Evolutionary conservation across 2,888 invertebrate species (phyloP), one percentile per base, ranked within the genome.

Genomic region (Drosophila prolongata): DNA sequence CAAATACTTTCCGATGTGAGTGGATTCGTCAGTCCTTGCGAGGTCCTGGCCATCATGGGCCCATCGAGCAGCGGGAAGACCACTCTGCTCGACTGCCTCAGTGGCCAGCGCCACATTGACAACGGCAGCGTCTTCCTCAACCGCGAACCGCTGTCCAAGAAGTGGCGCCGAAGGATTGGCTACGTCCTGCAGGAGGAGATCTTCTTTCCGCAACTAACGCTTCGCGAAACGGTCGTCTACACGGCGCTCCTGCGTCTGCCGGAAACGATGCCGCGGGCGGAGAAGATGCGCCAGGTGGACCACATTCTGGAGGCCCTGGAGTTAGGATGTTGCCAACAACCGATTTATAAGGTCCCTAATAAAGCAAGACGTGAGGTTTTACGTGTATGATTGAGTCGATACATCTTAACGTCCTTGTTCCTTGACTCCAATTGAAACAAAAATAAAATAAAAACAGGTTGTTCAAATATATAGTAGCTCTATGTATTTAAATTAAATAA

Each of bases 121-220:
- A 93, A 94, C 58, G 96, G 96, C 59, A 93, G 93, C 76, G 94
- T 96, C 79, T 93, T 94, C 79, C 91, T 95, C 61, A 95, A 95
- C 90, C 94, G 95, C 19, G 94, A 94, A 80, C 92, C 93, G 30
- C 91, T 96, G 75, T 94, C 94, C 78, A 96, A 95, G 88, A 92
- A 95, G 77, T 95, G 95, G 94, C 95, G 95, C 79, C 93, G 96
- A 77, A 94, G 95, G 89, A 96, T 97, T 80, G 96, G 96, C 87
- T 97, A 96, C 92, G 96, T 96, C 49, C 93, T 96, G 70, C 96
- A 97, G 91, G 95, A 96, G 90, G 96, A 97, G 90, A 94, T 96
- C 69, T 97, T 97, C 93, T 96, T 96, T 90, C 94, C 96, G 55
- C 95, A 95, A 87, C 93, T 97, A 82, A 96, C 96, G 1, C 93